These are phyloP conservation scores for Neoitamus cyanurus DNA, from an alignment of 2,888 invertebrate genomes.

Conservation along the genomic window DNA sequence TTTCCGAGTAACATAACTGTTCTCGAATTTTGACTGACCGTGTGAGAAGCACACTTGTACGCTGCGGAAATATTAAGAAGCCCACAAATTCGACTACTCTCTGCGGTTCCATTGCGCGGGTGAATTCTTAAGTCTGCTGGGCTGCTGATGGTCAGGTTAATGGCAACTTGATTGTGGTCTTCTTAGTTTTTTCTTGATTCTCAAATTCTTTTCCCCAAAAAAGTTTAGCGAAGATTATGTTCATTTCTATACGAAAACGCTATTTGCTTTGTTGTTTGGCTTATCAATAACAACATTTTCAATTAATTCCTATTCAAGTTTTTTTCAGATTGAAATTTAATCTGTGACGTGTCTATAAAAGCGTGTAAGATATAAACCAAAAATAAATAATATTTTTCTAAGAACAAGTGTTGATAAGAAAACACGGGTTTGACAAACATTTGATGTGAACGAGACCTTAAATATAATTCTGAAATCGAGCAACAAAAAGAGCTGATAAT, in stretches of 20 bases:
- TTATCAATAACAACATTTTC: neutral
- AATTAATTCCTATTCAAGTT: no score
- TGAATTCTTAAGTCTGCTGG: neutral
- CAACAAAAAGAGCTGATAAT: no score
- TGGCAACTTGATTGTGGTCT: neutral
- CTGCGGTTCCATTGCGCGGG: neutral
- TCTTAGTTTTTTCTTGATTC: neutral
- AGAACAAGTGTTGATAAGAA: no score
- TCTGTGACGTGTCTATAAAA: no score
- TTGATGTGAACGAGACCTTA: no score
- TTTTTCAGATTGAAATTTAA: no score
- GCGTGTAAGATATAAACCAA: no score
- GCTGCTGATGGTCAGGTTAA: neutral
- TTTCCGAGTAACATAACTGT: slow-evolving; percentile 12
- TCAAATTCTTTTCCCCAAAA: neutral
- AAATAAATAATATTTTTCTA: no score
- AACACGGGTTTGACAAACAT: no score
- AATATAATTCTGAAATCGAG: no score
- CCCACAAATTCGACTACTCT: neutral
- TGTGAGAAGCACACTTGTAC: neutral
- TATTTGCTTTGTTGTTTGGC: neutral
- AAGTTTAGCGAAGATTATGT: neutral
- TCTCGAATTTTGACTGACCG: neutral
- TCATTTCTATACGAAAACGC: neutral
- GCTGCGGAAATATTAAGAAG: slow-evolving; percentile 22